Evolutionary conservation across 2,797 vertebrate genomes (phyloP), one percentile per base, ranked within the genome.

Genomic region (Tapera naevia): DNA sequence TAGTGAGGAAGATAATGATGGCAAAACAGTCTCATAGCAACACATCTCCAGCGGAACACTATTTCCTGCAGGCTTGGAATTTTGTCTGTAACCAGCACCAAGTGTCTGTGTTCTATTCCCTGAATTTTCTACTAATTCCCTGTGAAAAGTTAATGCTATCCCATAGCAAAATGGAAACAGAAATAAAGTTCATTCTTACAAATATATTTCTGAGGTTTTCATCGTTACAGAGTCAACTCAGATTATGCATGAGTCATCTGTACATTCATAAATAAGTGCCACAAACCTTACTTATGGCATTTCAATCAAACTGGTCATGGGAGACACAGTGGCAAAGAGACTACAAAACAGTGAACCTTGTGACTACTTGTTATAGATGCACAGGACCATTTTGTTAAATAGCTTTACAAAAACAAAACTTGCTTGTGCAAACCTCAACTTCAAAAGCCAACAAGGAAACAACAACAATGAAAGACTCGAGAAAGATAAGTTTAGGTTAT

Each of bases 281-380:
- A 3, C 41, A 43, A 54, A 17, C 37, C 22, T 79, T 10, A 21
- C 27, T 28, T 30, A 27, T 1, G 5, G 58, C 25, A 73, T 57
- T 28, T 23, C 4, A 5, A 35, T 54, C 62, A 33, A 71, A 41
- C 9, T 1, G 5, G 51, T 19, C 53, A n/a, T 2, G 7, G 30
- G 28, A 65, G 16, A 64, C 64, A 41, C 15, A 6, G 35, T 22
- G 25, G 46, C 37, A 39, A 8, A 53, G 21, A 54, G 9, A 51
- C 23, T 39, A 33, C 2, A 3, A 23, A 25, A 23, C 32, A 57
- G 19, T 16, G 78, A 18, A 71, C 3, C 0, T 1, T 28, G 9
- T 39, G 32, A 57, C 10, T 65, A 11, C 21, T 65, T 32, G 3
- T 45, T 80, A 27, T 6, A 67, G 37, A 12, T 17, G 12, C 6